Conservation (phyloP, 2,888 invertebrate genomes). For the Acanthococcus lagerstroemiae region DNA sequence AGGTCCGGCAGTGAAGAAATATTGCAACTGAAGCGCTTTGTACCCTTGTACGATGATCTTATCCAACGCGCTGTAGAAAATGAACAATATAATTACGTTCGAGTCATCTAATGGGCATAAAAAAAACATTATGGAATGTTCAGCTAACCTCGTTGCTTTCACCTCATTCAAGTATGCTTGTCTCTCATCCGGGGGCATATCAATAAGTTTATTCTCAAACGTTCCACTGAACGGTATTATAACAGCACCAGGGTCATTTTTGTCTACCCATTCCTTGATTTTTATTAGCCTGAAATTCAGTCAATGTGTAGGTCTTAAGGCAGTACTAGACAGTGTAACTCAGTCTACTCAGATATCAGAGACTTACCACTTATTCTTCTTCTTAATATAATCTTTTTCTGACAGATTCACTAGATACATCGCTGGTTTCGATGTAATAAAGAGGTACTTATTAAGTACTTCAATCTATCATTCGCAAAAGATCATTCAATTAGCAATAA, state of each 20-base stretch:
- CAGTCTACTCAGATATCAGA: too few species aligned
- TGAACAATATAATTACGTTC: too few species aligned
- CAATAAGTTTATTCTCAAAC: slow-evolving; percentile 74
- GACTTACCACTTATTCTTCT: slow-evolving; percentile 93
- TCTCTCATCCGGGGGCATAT: slow-evolving; percentile 69
- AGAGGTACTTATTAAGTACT: slow-evolving; percentile 87
- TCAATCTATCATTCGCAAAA: slow-evolving; percentile 61
- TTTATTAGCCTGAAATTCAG: slow-evolving; percentile 63
- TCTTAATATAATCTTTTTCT: slow-evolving; percentile 94
- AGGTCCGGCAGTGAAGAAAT: slow-evolving; percentile 94
- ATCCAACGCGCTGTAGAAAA: slow-evolving; percentile 62
- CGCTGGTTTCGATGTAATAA: slow-evolving; percentile 94
- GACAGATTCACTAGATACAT: slow-evolving; percentile 95
- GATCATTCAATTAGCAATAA: background rate
- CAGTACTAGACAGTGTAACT: too few species aligned
- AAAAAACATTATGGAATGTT: too few species aligned
- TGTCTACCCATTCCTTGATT: slow-evolving; percentile 98
- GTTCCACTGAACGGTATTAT: slow-evolving; percentile 94
- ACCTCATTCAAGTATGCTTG: slow-evolving; percentile 72
- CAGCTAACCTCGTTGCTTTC: slow-evolving; percentile 49
- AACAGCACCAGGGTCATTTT: slow-evolving; percentile 84
- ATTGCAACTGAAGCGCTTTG: slow-evolving; percentile 88
- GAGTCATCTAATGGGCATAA: too few species aligned
- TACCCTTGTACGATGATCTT: slow-evolving; percentile 97
- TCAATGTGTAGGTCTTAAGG: too few species aligned